Conservation (phyloP, 2,888 invertebrate genomes). For the Campoplex nolae region DNA sequence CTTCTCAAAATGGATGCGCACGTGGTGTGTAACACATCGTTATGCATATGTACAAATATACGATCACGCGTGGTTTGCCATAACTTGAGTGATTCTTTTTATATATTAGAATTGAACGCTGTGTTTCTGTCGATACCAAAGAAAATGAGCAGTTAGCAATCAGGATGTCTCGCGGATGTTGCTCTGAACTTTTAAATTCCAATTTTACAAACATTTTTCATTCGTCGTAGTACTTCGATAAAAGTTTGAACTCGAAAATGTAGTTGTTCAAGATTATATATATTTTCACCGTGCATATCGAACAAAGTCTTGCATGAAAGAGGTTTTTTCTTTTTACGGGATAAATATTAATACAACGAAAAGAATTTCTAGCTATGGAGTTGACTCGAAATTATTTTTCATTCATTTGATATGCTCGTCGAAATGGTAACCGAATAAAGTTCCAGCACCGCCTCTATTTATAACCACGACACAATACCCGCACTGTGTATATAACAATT, state of each 20-base stretch:
- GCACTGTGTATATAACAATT: background rate
- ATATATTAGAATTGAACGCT: background rate
- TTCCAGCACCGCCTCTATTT: background rate
- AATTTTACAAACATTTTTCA: background rate
- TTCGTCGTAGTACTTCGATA: background rate
- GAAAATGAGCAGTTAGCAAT: background rate
- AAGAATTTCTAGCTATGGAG: no score
- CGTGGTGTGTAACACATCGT: background rate
- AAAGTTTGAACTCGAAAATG: background rate
- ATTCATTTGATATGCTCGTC: background rate
- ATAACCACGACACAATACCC: background rate
- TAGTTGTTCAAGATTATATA: no score
- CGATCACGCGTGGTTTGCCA: slow-evolving; percentile 4
- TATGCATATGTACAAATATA: background rate
- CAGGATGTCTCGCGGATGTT: background rate
- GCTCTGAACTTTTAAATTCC: no score
- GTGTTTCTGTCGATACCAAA: background rate
- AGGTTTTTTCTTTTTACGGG: no score
- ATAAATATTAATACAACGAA: no score
- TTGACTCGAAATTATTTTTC: no score
- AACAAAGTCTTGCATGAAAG: no score
- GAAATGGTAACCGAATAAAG: background rate
- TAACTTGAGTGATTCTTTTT: background rate
- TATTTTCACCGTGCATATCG: background rate
- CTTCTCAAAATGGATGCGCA: background rate